phyloP scores from a whole-genome alignment of 2,113 vertebrate genomes.

The Tachysurus fulvidraco region DNA sequence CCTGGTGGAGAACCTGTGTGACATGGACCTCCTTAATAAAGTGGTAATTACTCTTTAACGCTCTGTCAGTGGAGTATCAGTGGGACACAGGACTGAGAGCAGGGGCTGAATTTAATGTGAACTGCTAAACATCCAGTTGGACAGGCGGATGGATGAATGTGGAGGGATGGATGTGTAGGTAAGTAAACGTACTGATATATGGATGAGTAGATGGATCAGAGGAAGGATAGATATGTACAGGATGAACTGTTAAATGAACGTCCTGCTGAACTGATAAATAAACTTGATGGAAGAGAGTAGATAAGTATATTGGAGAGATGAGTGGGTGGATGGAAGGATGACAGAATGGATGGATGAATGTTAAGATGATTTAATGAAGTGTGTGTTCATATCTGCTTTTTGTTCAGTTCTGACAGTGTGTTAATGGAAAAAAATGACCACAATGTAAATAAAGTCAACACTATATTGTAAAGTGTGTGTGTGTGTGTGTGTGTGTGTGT shows the following conservation, averaged over 20 bases:
- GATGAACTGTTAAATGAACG: too few relatives aligned
- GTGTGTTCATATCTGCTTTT: neutral
- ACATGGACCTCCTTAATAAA: conserved; percentile 98
- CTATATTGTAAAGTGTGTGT: neutral
- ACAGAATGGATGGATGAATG: too few relatives aligned
- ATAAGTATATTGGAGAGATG: too few relatives aligned
- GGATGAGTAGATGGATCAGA: too few relatives aligned
- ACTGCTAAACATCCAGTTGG: too few relatives aligned
- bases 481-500: too few relatives aligned
- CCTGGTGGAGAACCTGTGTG: conserved; percentile 95
- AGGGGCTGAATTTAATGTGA: neutral
- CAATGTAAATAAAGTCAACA: neutral
- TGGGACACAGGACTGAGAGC: neutral
- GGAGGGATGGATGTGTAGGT: neutral
- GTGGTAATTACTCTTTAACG: conserved; percentile 78
- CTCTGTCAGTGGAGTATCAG: neutral
- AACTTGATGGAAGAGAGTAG: too few relatives aligned
- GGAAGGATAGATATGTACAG: too few relatives aligned
- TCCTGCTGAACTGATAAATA: too few relatives aligned
- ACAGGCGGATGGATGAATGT: neutral
- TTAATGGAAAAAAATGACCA: neutral
- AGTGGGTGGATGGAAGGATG: too few relatives aligned
- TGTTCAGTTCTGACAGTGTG: neutral
- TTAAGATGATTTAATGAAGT: too few relatives aligned
- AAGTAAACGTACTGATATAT: too few relatives aligned